A percentile compares a stretch with the other conserved stretches of the same genome.
These are phyloP conservation scores for Isichthys henryi DNA, from an alignment of 2,113 vertebrate species.

Conservation along the genomic window DNA sequence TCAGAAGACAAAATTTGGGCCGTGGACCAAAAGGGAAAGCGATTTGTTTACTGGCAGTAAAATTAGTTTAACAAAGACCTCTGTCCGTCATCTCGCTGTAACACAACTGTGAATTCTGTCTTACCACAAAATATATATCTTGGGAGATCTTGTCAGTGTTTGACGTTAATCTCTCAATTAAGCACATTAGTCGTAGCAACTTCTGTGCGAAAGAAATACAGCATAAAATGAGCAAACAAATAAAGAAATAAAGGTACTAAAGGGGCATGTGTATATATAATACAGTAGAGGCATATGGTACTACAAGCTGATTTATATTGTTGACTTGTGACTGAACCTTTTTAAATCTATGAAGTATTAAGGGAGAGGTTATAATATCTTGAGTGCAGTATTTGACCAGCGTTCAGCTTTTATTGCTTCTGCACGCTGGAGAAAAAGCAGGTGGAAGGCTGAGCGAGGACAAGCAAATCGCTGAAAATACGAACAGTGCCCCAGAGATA, in stretches of 20 bases:
- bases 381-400: constrained; percentile 1
- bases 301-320: not conserved
- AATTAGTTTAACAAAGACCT: not conserved
- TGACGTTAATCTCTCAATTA: not conserved
- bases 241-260: not conserved
- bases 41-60: not conserved
- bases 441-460: not conserved
- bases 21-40: not conserved
- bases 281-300: not conserved
- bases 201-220: not conserved
- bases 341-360: not conserved
- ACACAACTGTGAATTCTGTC: not conserved
- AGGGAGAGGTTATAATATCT: not conserved
- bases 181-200: not conserved
- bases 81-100: not conserved
- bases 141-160: not conserved
- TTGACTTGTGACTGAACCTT: not conserved
- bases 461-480: not conserved
- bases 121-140: not conserved
- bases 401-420: not conserved
- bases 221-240: not conserved
- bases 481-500: not conserved
- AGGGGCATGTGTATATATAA: not conserved
- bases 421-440: not conserved
- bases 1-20: not conserved